Evolutionary conservation across 1,140 invertebrate species (phyloP).

Genomic region (Drosophila subobscura): DNA sequence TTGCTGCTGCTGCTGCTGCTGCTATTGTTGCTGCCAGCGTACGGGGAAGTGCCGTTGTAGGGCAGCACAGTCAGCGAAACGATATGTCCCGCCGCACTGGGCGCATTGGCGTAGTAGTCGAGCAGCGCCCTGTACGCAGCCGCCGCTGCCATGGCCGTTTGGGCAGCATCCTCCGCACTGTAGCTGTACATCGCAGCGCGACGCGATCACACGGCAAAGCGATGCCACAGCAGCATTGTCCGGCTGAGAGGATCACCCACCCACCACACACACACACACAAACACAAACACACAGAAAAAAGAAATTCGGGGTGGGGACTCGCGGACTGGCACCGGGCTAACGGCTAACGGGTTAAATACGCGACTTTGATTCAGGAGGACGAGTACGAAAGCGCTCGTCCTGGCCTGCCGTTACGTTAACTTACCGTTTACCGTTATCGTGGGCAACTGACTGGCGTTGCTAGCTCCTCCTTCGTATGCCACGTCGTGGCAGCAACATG

Average conservation of each 20-base stretch:
- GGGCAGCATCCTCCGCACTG: conserved; percentile 15
- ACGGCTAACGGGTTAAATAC: too few species aligned
- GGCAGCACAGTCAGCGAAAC: conserved; percentile 48
- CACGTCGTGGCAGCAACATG: conserved; percentile 25
- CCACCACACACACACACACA: too few species aligned
- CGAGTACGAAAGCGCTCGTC: conserved; percentile 28
- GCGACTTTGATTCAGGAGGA: too few species aligned
- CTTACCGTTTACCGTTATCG: conserved; percentile 64
- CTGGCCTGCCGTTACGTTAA: conserved; percentile 14
- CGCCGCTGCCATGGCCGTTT: conserved; percentile 21
- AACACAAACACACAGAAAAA: neutral
- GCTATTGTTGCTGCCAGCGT: neutral
- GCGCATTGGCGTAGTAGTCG: conserved; percentile 61
- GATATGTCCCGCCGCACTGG: conserved; percentile 59
- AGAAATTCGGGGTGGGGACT: too few species aligned
- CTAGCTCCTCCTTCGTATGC: conserved; percentile 13
- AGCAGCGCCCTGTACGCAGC: conserved; percentile 54
- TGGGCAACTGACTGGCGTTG: conserved; percentile 48
- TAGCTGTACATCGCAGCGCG: conserved; percentile 23
- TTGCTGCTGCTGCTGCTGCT: neutral
- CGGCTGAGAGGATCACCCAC: neutral
- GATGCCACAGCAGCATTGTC: neutral
- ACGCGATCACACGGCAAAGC: too few species aligned
- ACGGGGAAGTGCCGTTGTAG: conserved; percentile 27
- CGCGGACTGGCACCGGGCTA: too few species aligned